These are phyloP conservation scores for Erynnis tages DNA, from an alignment of 2,888 invertebrate species.

Conservation along the genomic window DNA sequence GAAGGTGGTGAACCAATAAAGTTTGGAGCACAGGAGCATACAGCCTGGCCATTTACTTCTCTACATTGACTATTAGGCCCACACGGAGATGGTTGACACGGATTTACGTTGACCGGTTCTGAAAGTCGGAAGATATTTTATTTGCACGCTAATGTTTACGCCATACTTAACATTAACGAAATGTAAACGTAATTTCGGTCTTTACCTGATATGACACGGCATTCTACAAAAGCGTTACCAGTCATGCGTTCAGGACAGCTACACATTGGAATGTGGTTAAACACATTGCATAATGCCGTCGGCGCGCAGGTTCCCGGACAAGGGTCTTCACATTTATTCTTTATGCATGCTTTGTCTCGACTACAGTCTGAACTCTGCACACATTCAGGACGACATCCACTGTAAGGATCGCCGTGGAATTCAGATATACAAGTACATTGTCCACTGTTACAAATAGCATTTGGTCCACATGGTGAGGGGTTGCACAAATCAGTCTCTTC, in stretches of 20 bases:
- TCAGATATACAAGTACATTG: slow-evolving; percentile 87
- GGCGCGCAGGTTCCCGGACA: slow-evolving; percentile 90
- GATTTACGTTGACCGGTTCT: slow-evolving; percentile 77
- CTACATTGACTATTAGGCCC: slow-evolving; percentile 84
- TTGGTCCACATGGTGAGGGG: slow-evolving; percentile 86
- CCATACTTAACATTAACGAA: slow-evolving; percentile 31
- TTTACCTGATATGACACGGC: slow-evolving; percentile 79
- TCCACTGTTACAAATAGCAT: slow-evolving; percentile 86
- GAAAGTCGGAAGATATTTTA: slow-evolving; percentile 45
- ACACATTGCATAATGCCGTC: slow-evolving; percentile 87
- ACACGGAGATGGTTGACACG: slow-evolving; percentile 85
- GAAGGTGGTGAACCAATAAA: slow-evolving; percentile 84
- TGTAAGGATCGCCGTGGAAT: slow-evolving; percentile 89
- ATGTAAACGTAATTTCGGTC: not conserved
- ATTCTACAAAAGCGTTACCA: slow-evolving; percentile 86
- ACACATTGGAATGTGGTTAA: slow-evolving; percentile 83
- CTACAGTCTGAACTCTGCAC: slow-evolving; percentile 88
- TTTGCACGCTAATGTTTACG: too few species aligned
- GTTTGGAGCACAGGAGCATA: slow-evolving; percentile 85
- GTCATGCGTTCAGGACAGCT: slow-evolving; percentile 83
- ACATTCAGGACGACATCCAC: slow-evolving; percentile 90
- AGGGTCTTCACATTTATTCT: slow-evolving; percentile 89
- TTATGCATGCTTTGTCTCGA: slow-evolving; percentile 85
- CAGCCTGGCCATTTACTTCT: slow-evolving; percentile 83
- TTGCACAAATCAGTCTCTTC: slow-evolving; percentile 82